Conservation (phyloP, 2,888 invertebrate genomes). For the Clunio marinus region DNA sequence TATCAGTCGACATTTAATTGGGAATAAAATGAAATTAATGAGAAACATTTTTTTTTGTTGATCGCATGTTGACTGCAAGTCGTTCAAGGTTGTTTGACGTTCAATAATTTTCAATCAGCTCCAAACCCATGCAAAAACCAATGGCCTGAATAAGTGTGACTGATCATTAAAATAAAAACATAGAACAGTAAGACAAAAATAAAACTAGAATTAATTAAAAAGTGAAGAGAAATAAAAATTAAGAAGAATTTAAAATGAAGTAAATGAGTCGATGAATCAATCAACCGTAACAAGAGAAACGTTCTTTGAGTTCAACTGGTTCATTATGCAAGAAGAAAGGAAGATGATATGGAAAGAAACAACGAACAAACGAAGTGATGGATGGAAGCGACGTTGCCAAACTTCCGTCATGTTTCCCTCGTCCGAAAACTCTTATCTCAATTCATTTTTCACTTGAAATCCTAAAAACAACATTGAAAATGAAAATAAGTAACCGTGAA, state of each 20-base stretch:
- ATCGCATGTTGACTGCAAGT: not conserved
- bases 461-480: not conserved
- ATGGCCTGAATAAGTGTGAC: conserved; percentile 11
- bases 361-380: no score
- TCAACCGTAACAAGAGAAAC: not conserved
- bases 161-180: not conserved
- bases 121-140: not conserved
- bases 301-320: no score
- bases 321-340: not conserved
- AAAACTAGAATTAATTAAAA: no score
- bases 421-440: not conserved
- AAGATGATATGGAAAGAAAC: no score
- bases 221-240: not conserved
- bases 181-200: not conserved
- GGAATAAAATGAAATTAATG: no score
- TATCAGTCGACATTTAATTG: no score
- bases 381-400: not conserved
- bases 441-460: not conserved
- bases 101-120: not conserved
- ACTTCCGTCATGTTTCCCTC: not conserved
- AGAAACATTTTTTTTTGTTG: not conserved
- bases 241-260: not conserved
- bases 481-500: not conserved
- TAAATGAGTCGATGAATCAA: conserved; percentile 11
- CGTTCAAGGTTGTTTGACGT: not conserved